These are phyloP conservation scores for Sisor rabdophorus DNA, from an alignment of 2,113 vertebrate genomes.

Conservation along the genomic window DNA sequence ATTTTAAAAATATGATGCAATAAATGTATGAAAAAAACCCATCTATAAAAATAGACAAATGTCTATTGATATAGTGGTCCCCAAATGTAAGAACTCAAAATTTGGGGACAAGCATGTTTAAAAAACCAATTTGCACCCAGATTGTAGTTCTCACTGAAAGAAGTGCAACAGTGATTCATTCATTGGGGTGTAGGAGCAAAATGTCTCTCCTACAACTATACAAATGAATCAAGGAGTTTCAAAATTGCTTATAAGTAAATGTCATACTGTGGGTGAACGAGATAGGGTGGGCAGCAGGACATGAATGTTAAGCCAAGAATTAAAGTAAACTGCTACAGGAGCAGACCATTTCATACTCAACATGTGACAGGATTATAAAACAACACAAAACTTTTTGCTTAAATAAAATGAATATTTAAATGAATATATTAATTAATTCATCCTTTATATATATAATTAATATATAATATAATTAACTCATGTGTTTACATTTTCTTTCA, in stretches of 20 bases:
- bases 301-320: slow-evolving; percentile 36
- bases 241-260: slow-evolving; percentile 46
- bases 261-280: slow-evolving; percentile 45
- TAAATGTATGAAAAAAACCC: no score
- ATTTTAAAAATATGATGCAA: background rate
- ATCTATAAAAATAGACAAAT: background rate
- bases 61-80: background rate
- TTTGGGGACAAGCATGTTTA: slow-evolving; percentile 5
- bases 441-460: no score
- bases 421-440: no score
- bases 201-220: slow-evolving; percentile 40
- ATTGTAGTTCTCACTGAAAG: slow-evolving; percentile 20
- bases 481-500: no score
- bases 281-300: slow-evolving; percentile 38
- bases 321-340: slow-evolving; percentile 19
- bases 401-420: no score
- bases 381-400: background rate
- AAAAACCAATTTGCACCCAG: background rate
- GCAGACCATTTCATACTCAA: slow-evolving; percentile 29
- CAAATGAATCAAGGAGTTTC: slow-evolving; percentile 46
- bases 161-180: slow-evolving; percentile 39
- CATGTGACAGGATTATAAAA: background rate
- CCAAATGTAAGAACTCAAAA: background rate
- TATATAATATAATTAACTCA: no score
- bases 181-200: slow-evolving; percentile 35